phyloP scores from a whole-genome alignment of 2,113 vertebrate species.

The Tupaia tana region DNA sequence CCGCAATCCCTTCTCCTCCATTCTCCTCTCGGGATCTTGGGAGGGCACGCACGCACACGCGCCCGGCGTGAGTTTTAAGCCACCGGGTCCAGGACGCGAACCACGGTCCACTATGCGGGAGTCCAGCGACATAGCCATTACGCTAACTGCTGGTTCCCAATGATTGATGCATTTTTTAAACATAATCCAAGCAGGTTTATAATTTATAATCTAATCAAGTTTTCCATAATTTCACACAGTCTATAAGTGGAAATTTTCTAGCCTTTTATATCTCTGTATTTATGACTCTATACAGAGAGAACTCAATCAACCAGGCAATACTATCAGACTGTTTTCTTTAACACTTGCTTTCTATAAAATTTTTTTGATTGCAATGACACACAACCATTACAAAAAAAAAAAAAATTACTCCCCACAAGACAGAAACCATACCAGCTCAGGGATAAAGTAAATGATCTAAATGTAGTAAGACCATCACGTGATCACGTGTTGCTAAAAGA shows the following conservation, averaged over 20 bases:
- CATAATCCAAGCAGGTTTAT: not conserved
- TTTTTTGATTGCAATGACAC: conserved; percentile 43
- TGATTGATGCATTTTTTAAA: not conserved
- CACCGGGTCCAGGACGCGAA: no score
- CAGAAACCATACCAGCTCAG: conserved; percentile 50
- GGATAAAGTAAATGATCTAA: conserved; percentile 50
- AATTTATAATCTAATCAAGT: not conserved
- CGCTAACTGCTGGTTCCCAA: no score
- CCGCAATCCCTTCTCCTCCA: no score
- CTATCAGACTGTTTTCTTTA: conserved; percentile 66
- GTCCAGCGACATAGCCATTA: no score
- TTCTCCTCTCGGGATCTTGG: no score
- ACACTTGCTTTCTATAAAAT: conserved; percentile 41
- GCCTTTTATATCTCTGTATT: conserved; percentile 36
- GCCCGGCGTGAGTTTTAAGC: no score
- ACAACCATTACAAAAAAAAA: conserved; percentile 25
- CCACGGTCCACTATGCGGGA: no score
- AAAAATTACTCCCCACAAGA: not conserved
- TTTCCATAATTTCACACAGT: not conserved
- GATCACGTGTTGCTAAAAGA: not conserved
- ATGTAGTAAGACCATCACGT: not conserved
- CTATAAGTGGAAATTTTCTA: conserved; percentile 35
- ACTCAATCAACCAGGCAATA: conserved; percentile 60
- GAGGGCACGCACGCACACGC: no score
- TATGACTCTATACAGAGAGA: conserved; percentile 4